phyloP scores from a whole-genome alignment of 1,140 invertebrate species.

The Asobara japonica region DNA sequence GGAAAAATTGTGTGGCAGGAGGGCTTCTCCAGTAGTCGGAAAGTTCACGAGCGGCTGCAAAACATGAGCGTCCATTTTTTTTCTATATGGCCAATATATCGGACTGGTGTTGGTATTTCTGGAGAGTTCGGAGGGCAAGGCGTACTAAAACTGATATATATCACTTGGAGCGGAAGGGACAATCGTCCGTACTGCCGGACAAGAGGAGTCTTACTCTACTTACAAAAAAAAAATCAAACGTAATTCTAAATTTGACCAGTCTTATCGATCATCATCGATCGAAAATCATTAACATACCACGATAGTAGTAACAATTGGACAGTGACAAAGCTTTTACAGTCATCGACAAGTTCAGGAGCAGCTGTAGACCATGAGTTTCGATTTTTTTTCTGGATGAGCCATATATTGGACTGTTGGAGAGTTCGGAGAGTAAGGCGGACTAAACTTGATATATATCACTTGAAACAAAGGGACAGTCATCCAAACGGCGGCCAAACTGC shows the following conservation, averaged over 20 bases:
- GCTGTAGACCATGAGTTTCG: background rate
- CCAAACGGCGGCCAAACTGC: background rate
- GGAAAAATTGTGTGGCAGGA: background rate
- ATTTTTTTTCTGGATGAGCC: background rate
- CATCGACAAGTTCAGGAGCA: background rate
- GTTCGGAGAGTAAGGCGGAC: background rate
- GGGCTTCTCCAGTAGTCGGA: background rate
- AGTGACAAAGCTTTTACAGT: background rate
- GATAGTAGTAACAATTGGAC: background rate
- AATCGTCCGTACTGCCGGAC: background rate
- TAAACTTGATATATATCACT: conserved; percentile 14
- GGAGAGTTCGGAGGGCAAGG: background rate
- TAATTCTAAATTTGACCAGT: too few relatives aligned
- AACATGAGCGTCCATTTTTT: background rate
- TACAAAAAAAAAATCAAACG: too few relatives aligned
- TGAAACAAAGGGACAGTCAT: background rate
- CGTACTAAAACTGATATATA: conserved; percentile 7
- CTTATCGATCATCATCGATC: too few relatives aligned
- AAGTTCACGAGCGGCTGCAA: background rate
- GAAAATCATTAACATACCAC: background rate
- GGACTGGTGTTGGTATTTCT: background rate
- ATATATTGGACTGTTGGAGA: background rate
- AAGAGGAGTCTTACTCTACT: too few relatives aligned
- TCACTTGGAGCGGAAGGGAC: background rate
- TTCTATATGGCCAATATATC: background rate